Base-by-base conservation (phyloP, 2,888 invertebrate genomes). In the Drosophila neotestacea region DNA sequence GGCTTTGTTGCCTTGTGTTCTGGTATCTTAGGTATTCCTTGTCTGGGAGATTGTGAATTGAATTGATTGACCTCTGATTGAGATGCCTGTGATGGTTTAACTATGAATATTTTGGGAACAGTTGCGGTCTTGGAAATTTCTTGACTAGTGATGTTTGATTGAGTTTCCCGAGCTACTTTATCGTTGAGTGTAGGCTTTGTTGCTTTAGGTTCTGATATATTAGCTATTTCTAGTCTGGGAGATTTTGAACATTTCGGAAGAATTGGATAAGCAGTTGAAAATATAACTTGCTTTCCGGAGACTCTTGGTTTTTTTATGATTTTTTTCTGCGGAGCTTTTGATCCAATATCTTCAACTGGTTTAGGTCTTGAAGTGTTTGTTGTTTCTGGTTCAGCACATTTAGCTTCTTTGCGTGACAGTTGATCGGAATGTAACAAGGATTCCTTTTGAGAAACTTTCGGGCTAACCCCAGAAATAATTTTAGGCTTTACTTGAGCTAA, bases 231-330 rank as follows among this genome's bases (percentile, higher is more conserved):
- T 30, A 6, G 9, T 13, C 13, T 47, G 30, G 13, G 3, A 47
- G 5, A 22, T 5, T 9, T 3, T 16, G 13, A 2, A 4, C 5
- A 10, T 5, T 13, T 47, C 47, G 34, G 11, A 34, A 3, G 10
- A 16, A 34, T 16, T 4, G 48, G 48, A 16, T 34, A 4, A 16
- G 32, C 10, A 10, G 48, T 9, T 10, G 48, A 48, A 48, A 6
- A 48, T 16, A 48, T 3, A 34, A 48, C 48, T 48, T 48, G 48
- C 16, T 48, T 34, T 5, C 34, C 32, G 10, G 22, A 34, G 11
- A 16, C 22, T 32, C 11, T 32, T 6, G 16, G 5, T 11, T 48
- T 32, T 34, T 16, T 32, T 16, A 32, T 16, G 16, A 16, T 16
- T 16, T 16, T 16, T 16, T 16, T 16, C 32, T 28, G 9, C 32